These are phyloP conservation scores for Rhinoptilus africanus DNA, from an alignment of 2,113 vertebrate species.

Conservation along the genomic window DNA sequence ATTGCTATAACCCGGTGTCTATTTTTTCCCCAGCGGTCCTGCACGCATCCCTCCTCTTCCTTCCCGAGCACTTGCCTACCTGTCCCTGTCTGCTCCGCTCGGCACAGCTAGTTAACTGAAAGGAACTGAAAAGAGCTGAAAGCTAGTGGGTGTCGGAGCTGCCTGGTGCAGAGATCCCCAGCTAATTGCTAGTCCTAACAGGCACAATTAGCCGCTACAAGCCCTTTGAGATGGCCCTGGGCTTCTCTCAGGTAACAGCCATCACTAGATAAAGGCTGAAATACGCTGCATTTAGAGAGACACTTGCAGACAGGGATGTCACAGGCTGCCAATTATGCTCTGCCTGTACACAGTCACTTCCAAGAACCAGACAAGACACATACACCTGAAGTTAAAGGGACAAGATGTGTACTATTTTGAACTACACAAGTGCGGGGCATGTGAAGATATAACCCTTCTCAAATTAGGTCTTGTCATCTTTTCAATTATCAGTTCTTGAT, in stretches of 20 bases:
- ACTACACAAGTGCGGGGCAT: constrained; percentile 17
- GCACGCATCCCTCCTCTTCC: background rate
- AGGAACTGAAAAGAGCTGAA: constrained; percentile 70
- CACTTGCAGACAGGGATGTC: constrained; percentile 78
- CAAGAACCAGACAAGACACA: constrained; percentile 64
- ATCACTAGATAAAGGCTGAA: constrained; percentile 81
- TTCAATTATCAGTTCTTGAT: constrained; percentile 58
- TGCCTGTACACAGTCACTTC: constrained; percentile 74
- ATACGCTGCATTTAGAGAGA: constrained; percentile 75
- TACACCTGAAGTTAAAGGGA: constrained; percentile 68
- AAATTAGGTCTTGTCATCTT: constrained; percentile 43
- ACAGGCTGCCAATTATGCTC: constrained; percentile 81
- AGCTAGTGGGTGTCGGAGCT: constrained; percentile 75
- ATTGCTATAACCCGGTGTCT: background rate
- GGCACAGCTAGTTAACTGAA: constrained; percentile 71
- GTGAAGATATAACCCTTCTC: background rate
- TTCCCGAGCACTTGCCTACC: constrained; percentile 44
- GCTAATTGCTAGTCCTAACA: constrained; percentile 83
- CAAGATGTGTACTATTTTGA: constrained; percentile 48
- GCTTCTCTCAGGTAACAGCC: constrained; percentile 81
- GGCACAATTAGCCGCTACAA: constrained; percentile 82
- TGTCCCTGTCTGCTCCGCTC: constrained; percentile 65
- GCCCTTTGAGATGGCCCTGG: constrained; percentile 81
- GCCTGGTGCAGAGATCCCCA: constrained; percentile 69
- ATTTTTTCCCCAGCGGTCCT: background rate